A percentile compares a stretch with the other conserved stretches of the same genome.
Evolutionary conservation across 2,113 vertebrate species (phyloP).

Genomic region (Muscicapa adusta): DNA sequence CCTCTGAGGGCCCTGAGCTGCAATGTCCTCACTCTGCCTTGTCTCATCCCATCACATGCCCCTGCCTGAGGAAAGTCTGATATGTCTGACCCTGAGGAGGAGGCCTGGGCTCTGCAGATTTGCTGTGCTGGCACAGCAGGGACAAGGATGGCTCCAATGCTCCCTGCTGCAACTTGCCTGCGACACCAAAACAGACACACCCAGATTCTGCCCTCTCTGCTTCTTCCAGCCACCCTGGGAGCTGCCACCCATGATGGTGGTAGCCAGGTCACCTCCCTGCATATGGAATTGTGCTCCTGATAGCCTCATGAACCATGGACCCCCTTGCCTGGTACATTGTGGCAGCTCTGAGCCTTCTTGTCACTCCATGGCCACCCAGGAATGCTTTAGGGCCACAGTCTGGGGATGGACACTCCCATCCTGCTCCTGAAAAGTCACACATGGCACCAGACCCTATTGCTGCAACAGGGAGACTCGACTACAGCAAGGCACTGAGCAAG

Average conservation of each 20-base stretch:
- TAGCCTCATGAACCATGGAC: accelerated
- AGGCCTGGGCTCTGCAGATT: not conserved
- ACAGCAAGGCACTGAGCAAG: not conserved
- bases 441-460: not conserved
- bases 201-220: not conserved
- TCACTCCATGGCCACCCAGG: not conserved
- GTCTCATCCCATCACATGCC: not conserved
- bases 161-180: not conserved
- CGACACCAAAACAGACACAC: not conserved
- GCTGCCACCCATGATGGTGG: not conserved
- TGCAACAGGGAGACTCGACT: not conserved
- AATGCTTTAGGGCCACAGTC: not conserved
- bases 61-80: not conserved
- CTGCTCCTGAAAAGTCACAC: not conserved
- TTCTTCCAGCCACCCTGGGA: not conserved
- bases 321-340: accelerated
- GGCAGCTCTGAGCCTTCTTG: not conserved
- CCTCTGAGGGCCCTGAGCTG: not conserved
- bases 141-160: not conserved
- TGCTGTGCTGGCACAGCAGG: not conserved
- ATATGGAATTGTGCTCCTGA: not conserved
- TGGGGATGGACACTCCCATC: not conserved
- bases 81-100: not conserved
- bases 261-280: accelerated
- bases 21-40: not conserved